Conservation (phyloP, 2,113 vertebrate species). For the Hystrix brachyura region DNA sequence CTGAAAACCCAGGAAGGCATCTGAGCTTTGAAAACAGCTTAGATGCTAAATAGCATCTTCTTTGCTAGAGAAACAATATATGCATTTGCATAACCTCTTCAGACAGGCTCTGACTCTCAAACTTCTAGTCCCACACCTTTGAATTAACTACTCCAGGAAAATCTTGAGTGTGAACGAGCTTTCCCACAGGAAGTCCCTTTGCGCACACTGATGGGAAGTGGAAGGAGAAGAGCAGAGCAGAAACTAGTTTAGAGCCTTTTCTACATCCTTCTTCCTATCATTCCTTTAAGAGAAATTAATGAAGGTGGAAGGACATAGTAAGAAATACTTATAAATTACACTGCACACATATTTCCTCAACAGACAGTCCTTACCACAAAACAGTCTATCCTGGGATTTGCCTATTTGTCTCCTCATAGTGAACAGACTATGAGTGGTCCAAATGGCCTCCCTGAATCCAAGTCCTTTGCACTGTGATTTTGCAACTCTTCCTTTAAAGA, state of each 20-base stretch:
- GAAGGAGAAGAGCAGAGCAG: neutral
- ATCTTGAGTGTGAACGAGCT: neutral
- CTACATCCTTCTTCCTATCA: neutral
- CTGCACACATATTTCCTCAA: too few species aligned
- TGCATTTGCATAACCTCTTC: neutral
- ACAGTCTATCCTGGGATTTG: neutral
- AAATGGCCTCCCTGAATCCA: neutral
- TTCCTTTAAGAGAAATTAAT: slow-evolving; percentile 20
- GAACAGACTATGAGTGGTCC: neutral
- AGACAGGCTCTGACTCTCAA: neutral
- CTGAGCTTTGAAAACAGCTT: neutral
- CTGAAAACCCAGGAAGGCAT: neutral
- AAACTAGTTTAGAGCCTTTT: neutral
- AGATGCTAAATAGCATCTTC: neutral
- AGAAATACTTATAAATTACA: neutral
- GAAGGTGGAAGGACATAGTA: neutral
- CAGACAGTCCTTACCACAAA: neutral
- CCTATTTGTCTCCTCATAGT: neutral
- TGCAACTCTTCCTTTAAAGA: neutral
- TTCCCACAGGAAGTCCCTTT: neutral
- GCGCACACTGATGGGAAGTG: neutral
- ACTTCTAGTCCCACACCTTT: neutral
- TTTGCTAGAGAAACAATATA: neutral
- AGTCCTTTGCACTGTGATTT: neutral
- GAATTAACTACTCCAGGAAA: neutral